These are phyloP conservation scores for Chloromyia formosa DNA, from an alignment of 2,888 invertebrate genomes.

Conservation along the genomic window DNA sequence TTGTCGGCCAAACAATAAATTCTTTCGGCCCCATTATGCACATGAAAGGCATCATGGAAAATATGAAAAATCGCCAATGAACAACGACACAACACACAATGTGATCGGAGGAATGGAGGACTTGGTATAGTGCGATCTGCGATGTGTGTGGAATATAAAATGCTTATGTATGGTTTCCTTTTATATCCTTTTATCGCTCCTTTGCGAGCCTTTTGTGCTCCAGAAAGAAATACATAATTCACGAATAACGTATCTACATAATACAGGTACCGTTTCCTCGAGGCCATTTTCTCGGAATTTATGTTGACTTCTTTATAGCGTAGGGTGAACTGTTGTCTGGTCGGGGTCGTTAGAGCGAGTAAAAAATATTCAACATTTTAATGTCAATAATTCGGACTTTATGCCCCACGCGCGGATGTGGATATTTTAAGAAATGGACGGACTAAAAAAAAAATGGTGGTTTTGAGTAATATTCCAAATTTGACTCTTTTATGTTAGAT, in stretches of 20 bases:
- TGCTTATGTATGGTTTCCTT: not conserved
- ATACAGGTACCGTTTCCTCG: constrained; percentile 14
- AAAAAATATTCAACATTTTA: constrained; percentile 6
- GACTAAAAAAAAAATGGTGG: too few relatives aligned
- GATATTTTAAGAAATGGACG: too few relatives aligned
- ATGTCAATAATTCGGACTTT: not conserved
- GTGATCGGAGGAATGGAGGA: too few relatives aligned
- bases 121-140: not conserved
- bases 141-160: constrained; percentile 8
- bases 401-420: too few relatives aligned
- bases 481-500: too few relatives aligned
- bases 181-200: constrained; percentile 10
- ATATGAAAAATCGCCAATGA: constrained; percentile 43
- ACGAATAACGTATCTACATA: not conserved
- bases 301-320: constrained; percentile 18
- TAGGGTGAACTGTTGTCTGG: not conserved
- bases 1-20: constrained; percentile 53
- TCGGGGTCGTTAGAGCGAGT: too few relatives aligned
- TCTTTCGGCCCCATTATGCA: constrained; percentile 48
- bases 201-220: not conserved
- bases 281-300: constrained; percentile 32
- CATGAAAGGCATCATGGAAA: constrained; percentile 44
- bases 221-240: not conserved
- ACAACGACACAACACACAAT: constrained; percentile 18
- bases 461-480: too few relatives aligned